A percentile compares a stretch with the other conserved stretches of the same genome.
Evolutionary conservation across 2,113 vertebrate genomes (phyloP).

Genomic region (Myocastor coypus): DNA sequence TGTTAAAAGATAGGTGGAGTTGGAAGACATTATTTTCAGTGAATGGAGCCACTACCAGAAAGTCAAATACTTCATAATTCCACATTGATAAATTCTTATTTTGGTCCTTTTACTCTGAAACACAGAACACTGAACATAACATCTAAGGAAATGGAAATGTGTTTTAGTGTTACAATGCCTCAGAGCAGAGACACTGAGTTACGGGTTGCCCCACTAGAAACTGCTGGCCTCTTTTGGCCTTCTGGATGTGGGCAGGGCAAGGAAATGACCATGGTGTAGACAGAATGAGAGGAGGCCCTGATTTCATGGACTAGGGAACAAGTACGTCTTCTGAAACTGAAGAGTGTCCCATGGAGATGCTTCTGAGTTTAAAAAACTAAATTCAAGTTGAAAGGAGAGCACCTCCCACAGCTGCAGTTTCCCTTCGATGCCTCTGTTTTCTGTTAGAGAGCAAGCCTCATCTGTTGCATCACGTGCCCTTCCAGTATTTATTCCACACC

Average conservation of each 20-base stretch:
- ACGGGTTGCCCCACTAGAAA: not conserved
- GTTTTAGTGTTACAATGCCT: not conserved
- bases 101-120: not conserved
- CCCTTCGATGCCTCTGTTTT: not conserved
- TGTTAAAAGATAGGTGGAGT: not conserved
- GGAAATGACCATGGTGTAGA: not conserved
- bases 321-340: not conserved
- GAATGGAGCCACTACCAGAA: not conserved
- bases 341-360: not conserved
- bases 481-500: not conserved
- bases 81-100: not conserved
- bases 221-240: not conserved
- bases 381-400: not conserved
- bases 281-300: not conserved
- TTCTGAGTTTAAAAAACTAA: conserved; percentile 21
- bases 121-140: not conserved
- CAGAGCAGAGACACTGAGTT: not conserved
- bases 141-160: not conserved
- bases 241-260: not conserved
- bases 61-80: not conserved
- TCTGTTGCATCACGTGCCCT: not conserved
- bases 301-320: not conserved
- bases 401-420: not conserved
- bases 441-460: not conserved
- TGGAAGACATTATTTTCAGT: not conserved